These are phyloP conservation scores for Odocoileus virginianus DNA, from an alignment of 2,113 vertebrate species.

Conservation along the genomic window DNA sequence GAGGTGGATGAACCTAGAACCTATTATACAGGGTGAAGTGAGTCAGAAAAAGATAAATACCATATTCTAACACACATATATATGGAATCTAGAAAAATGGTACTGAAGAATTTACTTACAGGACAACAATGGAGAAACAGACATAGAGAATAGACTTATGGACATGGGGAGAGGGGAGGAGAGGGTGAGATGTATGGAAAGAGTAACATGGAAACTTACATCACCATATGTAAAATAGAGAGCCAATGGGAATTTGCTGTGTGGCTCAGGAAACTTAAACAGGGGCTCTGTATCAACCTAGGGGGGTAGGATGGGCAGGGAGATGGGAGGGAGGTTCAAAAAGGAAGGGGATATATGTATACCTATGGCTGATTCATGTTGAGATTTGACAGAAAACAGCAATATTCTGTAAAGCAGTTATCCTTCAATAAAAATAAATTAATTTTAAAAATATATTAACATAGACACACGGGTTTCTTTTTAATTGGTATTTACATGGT, in stretches of 20 bases:
- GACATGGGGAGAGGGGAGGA: background rate
- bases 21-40: background rate
- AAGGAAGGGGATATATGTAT: background rate
- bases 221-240: background rate
- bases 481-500: background rate
- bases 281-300: background rate
- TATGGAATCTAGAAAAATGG: background rate
- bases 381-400: background rate
- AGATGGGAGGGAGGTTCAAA: background rate
- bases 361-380: background rate
- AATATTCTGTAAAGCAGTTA: background rate
- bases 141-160: background rate
- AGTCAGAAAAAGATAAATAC: background rate
- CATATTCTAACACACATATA: background rate
- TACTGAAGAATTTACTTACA: background rate
- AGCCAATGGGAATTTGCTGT: background rate
- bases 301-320: background rate
- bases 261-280: background rate
- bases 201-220: background rate
- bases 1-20: background rate
- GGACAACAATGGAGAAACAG: background rate
- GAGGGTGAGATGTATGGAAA: background rate
- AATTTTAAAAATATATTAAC: background rate
- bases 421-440: background rate
- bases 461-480: background rate